Percentiles rank a stretch among this genome's conserved stretches.
Evolutionary conservation across 2,888 invertebrate species (phyloP).

Genomic region (Gandaritis pyraliata): DNA sequence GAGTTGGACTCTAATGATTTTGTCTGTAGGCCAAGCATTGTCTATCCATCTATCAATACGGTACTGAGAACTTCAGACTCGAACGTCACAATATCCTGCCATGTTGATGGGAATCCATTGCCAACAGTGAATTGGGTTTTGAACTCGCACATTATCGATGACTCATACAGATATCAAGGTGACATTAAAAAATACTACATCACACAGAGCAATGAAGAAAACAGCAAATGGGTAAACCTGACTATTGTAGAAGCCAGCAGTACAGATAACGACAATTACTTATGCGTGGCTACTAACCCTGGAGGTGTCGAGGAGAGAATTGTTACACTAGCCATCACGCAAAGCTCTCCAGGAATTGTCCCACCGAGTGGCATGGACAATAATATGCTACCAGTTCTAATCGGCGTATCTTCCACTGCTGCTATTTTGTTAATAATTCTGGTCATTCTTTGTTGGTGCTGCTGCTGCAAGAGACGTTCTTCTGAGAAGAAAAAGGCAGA

Average conservation of each 20-base stretch:
- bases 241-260: slow-evolving; percentile 86
- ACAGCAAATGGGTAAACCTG: slow-evolving; percentile 87
- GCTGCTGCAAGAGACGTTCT: slow-evolving; percentile 81
- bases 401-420: slow-evolving; percentile 76
- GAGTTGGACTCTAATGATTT: slow-evolving; percentile 89
- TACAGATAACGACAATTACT: slow-evolving; percentile 89
- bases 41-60: slow-evolving; percentile 85
- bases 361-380: slow-evolving; percentile 82
- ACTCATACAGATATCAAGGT: slow-evolving; percentile 76
- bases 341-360: slow-evolving; percentile 70
- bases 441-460: slow-evolving; percentile 83
- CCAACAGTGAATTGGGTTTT: slow-evolving; percentile 91
- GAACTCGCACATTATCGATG: slow-evolving; percentile 86
- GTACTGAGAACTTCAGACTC: slow-evolving; percentile 86
- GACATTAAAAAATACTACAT: slow-evolving; percentile 81
- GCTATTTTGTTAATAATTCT: slow-evolving; percentile 80
- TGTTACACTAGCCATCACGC: slow-evolving; percentile 85
- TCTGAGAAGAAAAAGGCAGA: slow-evolving; percentile 85
- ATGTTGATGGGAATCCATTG: slow-evolving; percentile 89
- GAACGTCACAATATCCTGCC: slow-evolving; percentile 89
- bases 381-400: slow-evolving; percentile 81
- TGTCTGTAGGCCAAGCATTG: slow-evolving; percentile 92
- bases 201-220: slow-evolving; percentile 63
- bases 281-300: slow-evolving; percentile 92
- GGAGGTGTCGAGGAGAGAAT: slow-evolving; percentile 92